Evolutionary conservation across 2,888 invertebrate genomes (phyloP).

Genomic region (Eremobia ochroleuca): DNA sequence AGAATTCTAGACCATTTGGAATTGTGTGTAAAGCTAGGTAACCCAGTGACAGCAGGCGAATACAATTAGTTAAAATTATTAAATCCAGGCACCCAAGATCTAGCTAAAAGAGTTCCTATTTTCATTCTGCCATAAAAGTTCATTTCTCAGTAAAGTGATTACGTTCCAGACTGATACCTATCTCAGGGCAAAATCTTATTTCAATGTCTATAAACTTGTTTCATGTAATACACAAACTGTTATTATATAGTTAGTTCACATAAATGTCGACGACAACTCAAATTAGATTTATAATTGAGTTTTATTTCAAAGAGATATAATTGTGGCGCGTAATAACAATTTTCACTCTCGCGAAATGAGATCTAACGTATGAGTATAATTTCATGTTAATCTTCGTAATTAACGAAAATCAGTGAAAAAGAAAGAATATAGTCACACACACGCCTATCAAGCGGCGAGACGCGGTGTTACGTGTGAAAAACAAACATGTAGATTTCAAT

Average conservation of each 20-base stretch:
- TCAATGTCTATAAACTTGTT: conserved; percentile 53
- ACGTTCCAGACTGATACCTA: conserved; percentile 26
- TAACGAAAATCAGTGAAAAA: conserved; percentile 73
- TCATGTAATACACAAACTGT: conserved; percentile 60
- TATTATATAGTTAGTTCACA: conserved; percentile 40
- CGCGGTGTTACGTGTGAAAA: conserved; percentile 17
- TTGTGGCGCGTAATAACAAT: conserved; percentile 73
- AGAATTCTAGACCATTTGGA: background rate
- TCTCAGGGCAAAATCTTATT: conserved; percentile 50
- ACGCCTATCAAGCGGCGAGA: conserved; percentile 30
- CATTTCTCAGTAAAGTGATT: conserved; percentile 44
- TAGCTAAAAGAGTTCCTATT: background rate
- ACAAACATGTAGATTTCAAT: conserved; percentile 13
- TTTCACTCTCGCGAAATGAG: conserved; percentile 76
- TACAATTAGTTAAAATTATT: conserved; percentile 8
- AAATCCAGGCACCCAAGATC: conserved; percentile 7
- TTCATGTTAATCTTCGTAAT: conserved; percentile 73
- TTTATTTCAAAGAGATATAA: conserved; percentile 73
- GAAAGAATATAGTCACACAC: conserved; percentile 57
- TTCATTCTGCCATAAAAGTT: conserved; percentile 25
- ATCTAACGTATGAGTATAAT: conserved; percentile 70
- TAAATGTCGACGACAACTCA: conserved; percentile 64
- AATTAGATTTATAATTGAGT: conserved; percentile 75
- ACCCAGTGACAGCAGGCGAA: background rate
- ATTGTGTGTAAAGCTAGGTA: background rate